Evolutionary conservation across 1,140 invertebrate species (phyloP).

Genomic region (Ceratina japonica): DNA sequence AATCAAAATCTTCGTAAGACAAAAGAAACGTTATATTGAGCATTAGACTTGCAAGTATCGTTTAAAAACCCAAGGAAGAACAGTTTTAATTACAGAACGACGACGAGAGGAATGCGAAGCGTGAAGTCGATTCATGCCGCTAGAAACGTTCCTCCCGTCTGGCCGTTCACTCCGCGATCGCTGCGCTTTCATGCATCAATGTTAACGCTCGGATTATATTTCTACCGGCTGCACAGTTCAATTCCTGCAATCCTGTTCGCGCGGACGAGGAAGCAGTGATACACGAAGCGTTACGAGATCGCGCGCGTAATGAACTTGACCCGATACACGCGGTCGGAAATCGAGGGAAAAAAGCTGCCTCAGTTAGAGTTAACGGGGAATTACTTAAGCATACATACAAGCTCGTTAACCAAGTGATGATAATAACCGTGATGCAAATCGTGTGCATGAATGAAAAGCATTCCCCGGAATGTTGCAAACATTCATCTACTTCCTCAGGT

Average conservation of each 20-base stretch:
- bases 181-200: constrained; percentile 6
- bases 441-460: no score
- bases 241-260: not conserved
- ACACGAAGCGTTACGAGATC: not conserved
- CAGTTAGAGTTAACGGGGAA: not conserved
- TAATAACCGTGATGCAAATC: no score
- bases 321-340: not conserved
- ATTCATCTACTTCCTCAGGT: no score
- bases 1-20: no score
- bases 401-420: no score
- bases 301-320: constrained; percentile 5
- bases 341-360: not conserved
- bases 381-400: no score
- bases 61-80: no score
- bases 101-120: not conserved
- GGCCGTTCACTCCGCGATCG: constrained; percentile 2
- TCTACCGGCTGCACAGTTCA: not conserved
- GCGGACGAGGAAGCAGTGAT: not conserved
- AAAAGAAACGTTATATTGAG: no score
- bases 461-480: no score
- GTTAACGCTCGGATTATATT: not conserved
- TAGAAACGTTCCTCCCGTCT: not conserved
- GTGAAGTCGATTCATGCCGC: not conserved
- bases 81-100: not conserved
- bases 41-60: no score